Evolutionary conservation across 2,113 vertebrate species (phyloP).

Genomic region (Sinocyclocheilus rhinocerous): DNA sequence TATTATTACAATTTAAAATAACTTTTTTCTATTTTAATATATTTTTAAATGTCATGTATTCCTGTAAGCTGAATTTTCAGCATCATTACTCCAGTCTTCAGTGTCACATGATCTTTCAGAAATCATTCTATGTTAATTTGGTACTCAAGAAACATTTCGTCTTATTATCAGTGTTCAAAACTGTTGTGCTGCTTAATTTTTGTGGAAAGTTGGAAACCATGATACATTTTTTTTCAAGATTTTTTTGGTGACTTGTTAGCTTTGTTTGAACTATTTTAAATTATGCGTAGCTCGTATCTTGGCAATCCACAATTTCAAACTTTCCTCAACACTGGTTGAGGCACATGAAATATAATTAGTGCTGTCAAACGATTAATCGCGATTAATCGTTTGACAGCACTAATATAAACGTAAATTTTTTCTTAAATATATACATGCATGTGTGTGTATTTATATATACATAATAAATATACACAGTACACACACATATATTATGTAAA

Average conservation of each 20-base stretch:
- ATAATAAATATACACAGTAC: too few species aligned
- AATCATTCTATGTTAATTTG: background rate
- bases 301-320: background rate
- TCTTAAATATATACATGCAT: too few species aligned
- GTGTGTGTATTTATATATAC: too few species aligned
- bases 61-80: background rate
- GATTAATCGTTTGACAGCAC: too few species aligned
- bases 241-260: background rate
- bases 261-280: background rate
- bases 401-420: too few species aligned
- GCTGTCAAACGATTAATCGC: too few species aligned
- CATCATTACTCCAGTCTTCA: background rate
- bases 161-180: background rate
- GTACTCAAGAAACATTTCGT: background rate
- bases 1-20: background rate
- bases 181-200: background rate
- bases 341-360: background rate
- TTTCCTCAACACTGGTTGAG: background rate
- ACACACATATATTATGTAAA: too few species aligned
- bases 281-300: background rate
- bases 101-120: background rate
- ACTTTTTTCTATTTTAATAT: background rate
- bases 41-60: background rate
- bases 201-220: background rate
- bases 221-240: background rate